Percentiles rank a stretch among this genome's conserved stretches.
Evolutionary conservation across 2,797 vertebrate species (phyloP).

Genomic region (Sebastes steindachneri): DNA sequence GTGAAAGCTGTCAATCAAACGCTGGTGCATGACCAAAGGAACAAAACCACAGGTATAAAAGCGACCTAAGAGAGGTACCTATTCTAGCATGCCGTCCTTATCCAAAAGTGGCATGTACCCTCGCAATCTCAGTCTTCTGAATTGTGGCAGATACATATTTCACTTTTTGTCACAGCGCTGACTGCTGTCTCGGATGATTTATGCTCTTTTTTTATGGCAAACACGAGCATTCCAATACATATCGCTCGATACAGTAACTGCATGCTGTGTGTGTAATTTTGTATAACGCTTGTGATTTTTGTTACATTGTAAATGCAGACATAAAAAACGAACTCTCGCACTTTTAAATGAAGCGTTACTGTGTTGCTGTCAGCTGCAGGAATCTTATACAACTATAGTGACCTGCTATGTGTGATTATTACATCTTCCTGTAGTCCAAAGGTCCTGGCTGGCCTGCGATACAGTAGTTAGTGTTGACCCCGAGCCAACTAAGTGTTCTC

Average conservation of each 20-base stretch:
- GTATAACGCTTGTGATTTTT: background rate
- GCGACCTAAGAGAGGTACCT: background rate
- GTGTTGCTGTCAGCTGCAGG: background rate
- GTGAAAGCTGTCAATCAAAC: too few species aligned
- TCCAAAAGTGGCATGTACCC: background rate
- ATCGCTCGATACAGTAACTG: background rate
- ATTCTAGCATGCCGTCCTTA: background rate
- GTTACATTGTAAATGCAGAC: background rate
- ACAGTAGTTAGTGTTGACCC: conserved; percentile 31
- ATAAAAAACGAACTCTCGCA: background rate
- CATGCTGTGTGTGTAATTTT: background rate
- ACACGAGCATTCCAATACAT: background rate
- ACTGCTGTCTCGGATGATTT: background rate
- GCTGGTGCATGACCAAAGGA: background rate
- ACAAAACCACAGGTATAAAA: background rate
- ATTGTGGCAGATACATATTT: background rate
- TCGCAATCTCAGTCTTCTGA: background rate
- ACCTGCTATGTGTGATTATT: background rate
- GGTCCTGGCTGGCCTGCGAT: conserved; percentile 14
- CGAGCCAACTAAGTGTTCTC: conserved; percentile 50
- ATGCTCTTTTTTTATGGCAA: background rate
- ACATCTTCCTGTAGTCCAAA: conserved; percentile 30
- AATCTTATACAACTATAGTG: background rate
- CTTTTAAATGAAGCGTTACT: background rate
- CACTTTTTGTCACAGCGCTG: background rate